Evolutionary conservation across 2,113 vertebrate species (phyloP).

Genomic region (Okapia johnstoni): DNA sequence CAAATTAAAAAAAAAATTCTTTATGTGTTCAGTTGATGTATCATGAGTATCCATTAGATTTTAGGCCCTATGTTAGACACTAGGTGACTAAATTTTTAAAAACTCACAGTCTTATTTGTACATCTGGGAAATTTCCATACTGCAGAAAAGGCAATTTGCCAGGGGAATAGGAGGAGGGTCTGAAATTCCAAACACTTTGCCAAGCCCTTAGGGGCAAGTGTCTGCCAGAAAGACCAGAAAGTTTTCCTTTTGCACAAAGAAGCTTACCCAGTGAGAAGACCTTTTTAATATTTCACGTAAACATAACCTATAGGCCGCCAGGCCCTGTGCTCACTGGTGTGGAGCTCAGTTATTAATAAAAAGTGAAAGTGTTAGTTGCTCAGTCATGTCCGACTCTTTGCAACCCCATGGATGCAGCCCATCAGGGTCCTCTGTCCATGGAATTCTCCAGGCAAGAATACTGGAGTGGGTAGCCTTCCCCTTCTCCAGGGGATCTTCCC

Average conservation of each 20-base stretch:
- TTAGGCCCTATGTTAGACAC: neutral
- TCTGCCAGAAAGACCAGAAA: neutral
- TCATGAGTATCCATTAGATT: neutral
- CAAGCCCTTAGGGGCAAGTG: neutral
- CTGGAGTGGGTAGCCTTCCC: neutral
- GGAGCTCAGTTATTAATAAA: neutral
- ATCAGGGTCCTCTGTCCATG: neutral
- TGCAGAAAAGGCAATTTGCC: neutral
- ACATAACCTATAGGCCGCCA: neutral
- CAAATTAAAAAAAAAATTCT: neutral
- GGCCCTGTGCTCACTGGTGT: no score
- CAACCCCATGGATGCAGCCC: neutral
- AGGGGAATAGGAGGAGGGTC: neutral
- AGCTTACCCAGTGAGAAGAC: neutral
- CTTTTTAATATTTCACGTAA: neutral
- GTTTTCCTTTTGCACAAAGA: neutral
- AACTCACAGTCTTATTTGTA: neutral
- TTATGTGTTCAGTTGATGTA: neutral
- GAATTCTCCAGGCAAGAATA: neutral
- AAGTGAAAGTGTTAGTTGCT: neutral
- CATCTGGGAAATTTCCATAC: neutral
- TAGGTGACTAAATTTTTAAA: neutral
- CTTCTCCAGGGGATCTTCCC: neutral
- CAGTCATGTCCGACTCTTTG: neutral
- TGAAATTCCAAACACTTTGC: neutral